Conservation (phyloP, 2,797 vertebrate genomes). For the Octomys mimax region DNA sequence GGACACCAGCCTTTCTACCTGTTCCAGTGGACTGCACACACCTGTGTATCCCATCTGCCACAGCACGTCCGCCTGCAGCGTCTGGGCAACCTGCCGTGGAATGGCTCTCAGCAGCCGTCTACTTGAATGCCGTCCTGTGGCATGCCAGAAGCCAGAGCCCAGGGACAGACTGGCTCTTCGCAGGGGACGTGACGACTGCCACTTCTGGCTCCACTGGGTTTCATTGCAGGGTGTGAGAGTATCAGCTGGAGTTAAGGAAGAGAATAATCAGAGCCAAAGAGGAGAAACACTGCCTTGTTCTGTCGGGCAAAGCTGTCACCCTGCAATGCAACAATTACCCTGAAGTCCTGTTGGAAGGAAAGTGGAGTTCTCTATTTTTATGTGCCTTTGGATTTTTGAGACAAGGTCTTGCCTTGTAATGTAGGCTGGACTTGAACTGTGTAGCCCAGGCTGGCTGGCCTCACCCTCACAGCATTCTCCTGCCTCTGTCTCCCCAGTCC, state of each 20-base stretch:
- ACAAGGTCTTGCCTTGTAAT: neutral
- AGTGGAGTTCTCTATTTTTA: neutral
- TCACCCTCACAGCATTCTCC: neutral
- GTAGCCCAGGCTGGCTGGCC: neutral
- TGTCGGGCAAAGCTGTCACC: neutral
- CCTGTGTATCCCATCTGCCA: conserved; percentile 99
- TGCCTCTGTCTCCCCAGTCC: neutral
- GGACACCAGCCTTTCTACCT: fast-evolving
- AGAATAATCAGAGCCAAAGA: neutral
- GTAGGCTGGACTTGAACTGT: neutral
- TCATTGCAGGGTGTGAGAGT: conserved; percentile 92
- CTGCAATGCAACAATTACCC: too few relatives aligned
- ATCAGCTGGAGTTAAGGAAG: conserved; percentile 85
- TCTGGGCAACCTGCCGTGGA: conserved; percentile 98
- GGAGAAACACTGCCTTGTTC: neutral
- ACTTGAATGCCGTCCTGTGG: conserved; percentile 97
- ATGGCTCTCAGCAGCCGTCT: conserved; percentile 96
- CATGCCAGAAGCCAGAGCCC: conserved; percentile 98
- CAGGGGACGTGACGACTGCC: conserved; percentile 97
- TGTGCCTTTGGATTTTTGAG: neutral
- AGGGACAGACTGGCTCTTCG: conserved; percentile 96
- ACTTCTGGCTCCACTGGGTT: conserved; percentile 95
- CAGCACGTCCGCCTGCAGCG: conserved; percentile 97
- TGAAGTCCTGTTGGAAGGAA: neutral
- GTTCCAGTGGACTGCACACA: conserved; percentile 70